Base-by-base conservation (phyloP, 2,888 invertebrate genomes). In the Chouioia cunea region DNA sequence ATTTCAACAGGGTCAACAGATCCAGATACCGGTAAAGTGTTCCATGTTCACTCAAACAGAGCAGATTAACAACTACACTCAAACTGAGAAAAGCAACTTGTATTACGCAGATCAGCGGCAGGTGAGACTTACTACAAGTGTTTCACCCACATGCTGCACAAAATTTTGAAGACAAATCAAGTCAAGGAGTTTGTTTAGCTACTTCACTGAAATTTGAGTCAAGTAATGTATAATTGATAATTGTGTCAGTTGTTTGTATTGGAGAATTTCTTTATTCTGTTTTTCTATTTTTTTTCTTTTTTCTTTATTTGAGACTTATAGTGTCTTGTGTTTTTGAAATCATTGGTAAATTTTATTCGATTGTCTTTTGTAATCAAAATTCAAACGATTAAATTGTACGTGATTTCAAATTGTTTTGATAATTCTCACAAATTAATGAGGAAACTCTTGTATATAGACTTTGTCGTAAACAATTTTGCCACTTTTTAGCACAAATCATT, bases 11-110 rank as follows among this genome's bases (percentile, higher is more conserved):
- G 80, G 75, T 69, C 79, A 80, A 73, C 77, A 79, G 54, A 78
- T 80, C 23, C 79, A 80, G 74, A 78, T 78, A 76, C 80, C 79
- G 48, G 77, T 82, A 75, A 82, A 83, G 81, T 83, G 81, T 82
- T 83, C 83, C 79, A 84, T 84, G 84, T 83, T 83, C 76, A 81
- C 83, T 68, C 84, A 82, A 81, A 83, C 83, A 36, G 83, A 84
- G 75, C 82, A 82, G 74, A 80, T 80, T 27, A 83, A 82, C 72
- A 84, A 80, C 78, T 83, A 83, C 65, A 80, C 80, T 70, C 82
- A 82, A 70, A 82, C 82, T 65, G 83, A 84, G 76, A 82, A 81
- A 75, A 84, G 80, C 62, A 82, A 82, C 76, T 82, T 82, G 14
- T 82, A 79, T 68, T 83, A 83, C 76, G 70, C 79, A 18, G 82